Evolutionary conservation across 1,140 invertebrate genomes (phyloP), one percentile per base, ranked within the genome.

Genomic region (Hylaeus anthracinus): DNA sequence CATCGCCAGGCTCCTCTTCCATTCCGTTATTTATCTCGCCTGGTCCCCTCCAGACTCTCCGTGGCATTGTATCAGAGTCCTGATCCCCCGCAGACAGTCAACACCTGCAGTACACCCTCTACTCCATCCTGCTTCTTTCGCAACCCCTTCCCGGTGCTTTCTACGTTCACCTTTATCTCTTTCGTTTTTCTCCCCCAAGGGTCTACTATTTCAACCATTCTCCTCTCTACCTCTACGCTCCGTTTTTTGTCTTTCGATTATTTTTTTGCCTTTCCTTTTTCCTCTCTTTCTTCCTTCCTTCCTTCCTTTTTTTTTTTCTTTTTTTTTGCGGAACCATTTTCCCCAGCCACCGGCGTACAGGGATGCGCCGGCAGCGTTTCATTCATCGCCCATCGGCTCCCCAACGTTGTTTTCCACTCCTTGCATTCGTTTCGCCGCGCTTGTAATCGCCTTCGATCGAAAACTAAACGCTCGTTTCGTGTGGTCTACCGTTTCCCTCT

Each of bases 21-120:
- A 15, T 63, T 39, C 5, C 45, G 55, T 74, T 80, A 74, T 74
- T 80, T 80, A 75, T 80, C 79, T 69, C 72, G 45, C 79, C 72
- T 75, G 37, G 74, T 53, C 58, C 67, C 55, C 75, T 37, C 39
- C 26, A 67, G 12, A 61, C 63, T 9, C 71, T 45, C 41, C 43
- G 43, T 58, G 66, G 53, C 73, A 53, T 26, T 67, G 78, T 67
- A 66, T 80, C 78, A 75, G 51, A 45, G 0, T 37, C 9, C n/a
- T n/a, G 6, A 60, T 37, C 26, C 65, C n/a, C 39, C 41, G 14
- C 76, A 72, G 77, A 72, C 76, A 72, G 76, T 73, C 69, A 79
- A 79, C 77, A 73, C 43, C 71, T 73, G 43, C 41, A 12, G 12
- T 53, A 73, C 70, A 48, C 66, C 15, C 76, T 10, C 70, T 43